Percentiles rank a stretch among this genome's conserved stretches.
Evolutionary conservation across 2,797 vertebrate genomes (phyloP).

Genomic region (Tragopan temminckii): DNA sequence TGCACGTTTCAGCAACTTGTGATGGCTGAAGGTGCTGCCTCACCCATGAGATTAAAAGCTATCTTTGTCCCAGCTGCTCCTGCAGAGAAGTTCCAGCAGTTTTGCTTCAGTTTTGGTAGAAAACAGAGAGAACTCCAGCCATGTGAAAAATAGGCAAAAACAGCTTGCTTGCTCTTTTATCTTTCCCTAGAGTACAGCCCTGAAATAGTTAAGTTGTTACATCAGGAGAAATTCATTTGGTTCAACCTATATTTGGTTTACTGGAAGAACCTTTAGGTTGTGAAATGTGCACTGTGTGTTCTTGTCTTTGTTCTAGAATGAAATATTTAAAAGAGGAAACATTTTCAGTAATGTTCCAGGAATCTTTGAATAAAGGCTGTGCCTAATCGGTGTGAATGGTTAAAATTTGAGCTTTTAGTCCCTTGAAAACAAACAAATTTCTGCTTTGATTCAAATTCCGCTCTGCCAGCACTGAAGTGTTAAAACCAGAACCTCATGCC

Average conservation of each 20-base stretch:
- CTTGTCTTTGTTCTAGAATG: constrained; percentile 58
- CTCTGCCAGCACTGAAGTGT: not conserved
- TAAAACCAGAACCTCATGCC: not conserved
- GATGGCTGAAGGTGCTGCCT: not conserved
- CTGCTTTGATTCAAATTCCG: not conserved
- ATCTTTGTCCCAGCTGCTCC: not conserved
- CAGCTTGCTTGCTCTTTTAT: not conserved
- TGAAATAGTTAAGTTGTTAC: constrained; percentile 18
- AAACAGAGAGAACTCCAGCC: not conserved
- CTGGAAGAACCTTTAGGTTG: constrained; percentile 69
- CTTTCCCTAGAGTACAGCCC: not conserved
- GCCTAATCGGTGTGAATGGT: not conserved
- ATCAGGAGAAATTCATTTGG: not conserved
- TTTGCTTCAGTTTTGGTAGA: not conserved
- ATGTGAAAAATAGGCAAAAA: not conserved
- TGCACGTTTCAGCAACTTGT: not conserved
- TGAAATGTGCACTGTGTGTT: constrained; percentile 60
- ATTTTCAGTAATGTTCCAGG: constrained; percentile 65
- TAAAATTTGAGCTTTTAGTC: constrained; percentile 32
- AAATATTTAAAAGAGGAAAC: constrained; percentile 69
- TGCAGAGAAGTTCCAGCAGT: not conserved
- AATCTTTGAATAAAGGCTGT: constrained; percentile 4
- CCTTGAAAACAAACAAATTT: constrained; percentile 20
- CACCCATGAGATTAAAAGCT: not conserved
- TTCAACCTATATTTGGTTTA: constrained; percentile 42